Conservation (phyloP, 1,140 invertebrate genomes). For the Diachasmimorpha longicaudata region DNA sequence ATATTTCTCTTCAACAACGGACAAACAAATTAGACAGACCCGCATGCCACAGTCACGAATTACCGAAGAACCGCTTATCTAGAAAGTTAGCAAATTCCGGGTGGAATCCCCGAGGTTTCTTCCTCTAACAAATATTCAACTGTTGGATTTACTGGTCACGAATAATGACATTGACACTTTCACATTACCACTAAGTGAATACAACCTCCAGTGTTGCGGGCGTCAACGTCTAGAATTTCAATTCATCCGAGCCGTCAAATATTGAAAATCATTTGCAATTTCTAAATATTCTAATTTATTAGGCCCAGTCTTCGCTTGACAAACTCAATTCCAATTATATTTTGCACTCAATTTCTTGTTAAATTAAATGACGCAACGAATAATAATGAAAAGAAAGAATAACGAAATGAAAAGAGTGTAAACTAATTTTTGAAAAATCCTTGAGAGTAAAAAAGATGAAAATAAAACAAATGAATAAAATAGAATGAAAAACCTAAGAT, state of each 20-base stretch:
- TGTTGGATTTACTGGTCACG: constrained; percentile 4
- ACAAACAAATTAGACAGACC: background rate
- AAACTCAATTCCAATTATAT: too few species aligned
- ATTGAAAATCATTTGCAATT: background rate
- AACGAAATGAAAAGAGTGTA: too few species aligned
- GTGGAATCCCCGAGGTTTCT: background rate
- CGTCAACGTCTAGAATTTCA: background rate
- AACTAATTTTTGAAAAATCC: too few species aligned
- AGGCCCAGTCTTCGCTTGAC: too few species aligned
- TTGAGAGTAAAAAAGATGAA: background rate
- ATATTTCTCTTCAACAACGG: too few species aligned
- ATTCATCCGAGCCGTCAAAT: background rate
- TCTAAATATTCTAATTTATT: background rate
- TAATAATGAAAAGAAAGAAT: too few species aligned
- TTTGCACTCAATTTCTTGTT: too few species aligned
- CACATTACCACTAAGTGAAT: background rate
- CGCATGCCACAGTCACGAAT: background rate
- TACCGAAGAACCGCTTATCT: background rate
- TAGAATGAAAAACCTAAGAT: background rate
- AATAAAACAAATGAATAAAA: background rate
- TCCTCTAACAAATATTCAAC: background rate
- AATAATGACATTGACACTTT: constrained; percentile 9
- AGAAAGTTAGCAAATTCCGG: background rate
- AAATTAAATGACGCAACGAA: too few species aligned
- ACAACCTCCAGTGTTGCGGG: background rate